Base-by-base conservation (phyloP, 2,113 vertebrate species). In the Ifrita kowaldi region DNA sequence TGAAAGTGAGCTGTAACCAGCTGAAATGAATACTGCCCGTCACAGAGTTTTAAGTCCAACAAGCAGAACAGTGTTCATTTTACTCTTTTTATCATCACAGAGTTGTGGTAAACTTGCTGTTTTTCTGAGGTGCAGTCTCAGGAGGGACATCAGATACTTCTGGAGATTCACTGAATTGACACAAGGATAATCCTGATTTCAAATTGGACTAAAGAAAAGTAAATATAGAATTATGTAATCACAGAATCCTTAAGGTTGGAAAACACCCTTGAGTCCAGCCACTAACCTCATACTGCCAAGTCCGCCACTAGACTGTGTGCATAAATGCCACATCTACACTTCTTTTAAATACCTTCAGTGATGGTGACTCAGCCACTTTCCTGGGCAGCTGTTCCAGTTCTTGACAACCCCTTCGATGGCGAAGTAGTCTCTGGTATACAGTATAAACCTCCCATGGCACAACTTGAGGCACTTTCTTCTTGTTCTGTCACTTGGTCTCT, bases 281-380 rank as follows among this genome's bases (percentile, higher is more conserved):
- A 4, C 41, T 16, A 52, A 56, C 19, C 6, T 71, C 27, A 13
- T 8, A 7, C 19, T 46, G 21, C 33, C 14, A 62, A 55, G 14
- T 46, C 23, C 23, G 42, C 15, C 37, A 21, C 11, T 32, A 33
- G 64, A 27, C 10, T 30, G 6, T 50, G 56, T 76, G 10, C 15
- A 2, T 42, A 32, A 47, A 17, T 6, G 5, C 17, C 14, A 13
- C 8, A 13, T 5, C 19, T 42, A 56, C 7, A 7, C 0, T 2
- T 28, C 15, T 80, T 35, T 44, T 17, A 65, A 62, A 55, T 10
- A n/a, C 4, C 17, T 52, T 6, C n/a, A 67, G 27, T 42, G 42
- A 13, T 67, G 22, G n/a, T 42, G 11, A 53, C 27, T 20, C 47
- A 12, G 15, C 17, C 30, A 28, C 17, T 24, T n/a, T 63, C 27